Evolutionary conservation across 2,888 invertebrate genomes (phyloP).

Genomic region (Teleogryllus oceanicus): DNA sequence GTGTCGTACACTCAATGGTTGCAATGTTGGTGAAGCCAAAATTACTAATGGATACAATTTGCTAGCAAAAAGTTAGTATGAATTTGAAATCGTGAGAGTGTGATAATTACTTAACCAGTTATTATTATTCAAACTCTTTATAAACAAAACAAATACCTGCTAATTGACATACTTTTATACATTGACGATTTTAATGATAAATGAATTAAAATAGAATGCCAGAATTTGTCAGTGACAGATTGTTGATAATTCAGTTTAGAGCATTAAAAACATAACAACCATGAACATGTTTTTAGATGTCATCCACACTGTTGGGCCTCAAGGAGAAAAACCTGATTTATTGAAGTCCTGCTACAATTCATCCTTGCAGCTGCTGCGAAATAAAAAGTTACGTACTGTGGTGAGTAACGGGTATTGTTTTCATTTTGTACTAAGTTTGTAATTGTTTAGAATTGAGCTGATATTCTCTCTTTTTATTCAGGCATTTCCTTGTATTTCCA

Average conservation of each 20-base stretch:
- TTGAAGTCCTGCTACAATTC: slow-evolving; percentile 69
- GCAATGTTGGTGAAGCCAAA: slow-evolving; percentile 78
- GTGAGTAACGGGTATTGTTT: slow-evolving; percentile 44
- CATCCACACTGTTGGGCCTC: slow-evolving; percentile 86
- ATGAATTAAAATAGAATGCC: neutral
- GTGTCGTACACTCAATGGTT: slow-evolving; percentile 68
- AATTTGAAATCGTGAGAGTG: neutral
- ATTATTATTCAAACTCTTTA: neutral
- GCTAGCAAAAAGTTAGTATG: slow-evolving; percentile 76
- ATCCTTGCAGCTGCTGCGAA: slow-evolving; percentile 56
- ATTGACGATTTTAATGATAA: neutral
- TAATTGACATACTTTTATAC: neutral
- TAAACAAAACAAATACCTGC: neutral
- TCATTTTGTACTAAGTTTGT: neutral
- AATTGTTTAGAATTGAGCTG: neutral
- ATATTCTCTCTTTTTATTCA: slow-evolving; percentile 53
- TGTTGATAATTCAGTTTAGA: too few species aligned
- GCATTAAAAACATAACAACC: too few species aligned
- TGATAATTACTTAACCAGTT: neutral
- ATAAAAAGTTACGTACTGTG: slow-evolving; percentile 60
- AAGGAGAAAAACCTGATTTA: slow-evolving; percentile 62
- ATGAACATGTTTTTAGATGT: slow-evolving; percentile 61
- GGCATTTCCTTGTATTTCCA: slow-evolving; percentile 89
- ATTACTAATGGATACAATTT: slow-evolving; percentile 77
- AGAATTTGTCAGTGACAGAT: too few species aligned